Evolutionary conservation across 2,797 vertebrate genomes (phyloP), one percentile per base, ranked within the genome.

Genomic region (Sarcoramphus papa): DNA sequence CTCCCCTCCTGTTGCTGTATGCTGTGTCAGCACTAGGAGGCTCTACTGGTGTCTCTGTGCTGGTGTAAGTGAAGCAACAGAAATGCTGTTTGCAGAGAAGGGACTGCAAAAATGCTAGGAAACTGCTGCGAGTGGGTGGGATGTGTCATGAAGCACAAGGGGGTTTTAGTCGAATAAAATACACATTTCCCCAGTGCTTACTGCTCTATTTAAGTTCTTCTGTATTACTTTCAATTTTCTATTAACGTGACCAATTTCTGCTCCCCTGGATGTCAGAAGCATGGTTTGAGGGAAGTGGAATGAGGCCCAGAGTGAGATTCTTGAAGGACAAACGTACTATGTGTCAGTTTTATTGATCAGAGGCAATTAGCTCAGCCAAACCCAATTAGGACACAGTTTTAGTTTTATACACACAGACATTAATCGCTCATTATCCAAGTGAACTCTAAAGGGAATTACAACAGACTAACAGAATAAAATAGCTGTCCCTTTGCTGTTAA

Each of bases 281-380:
- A 20, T 51, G 43, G 69, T 95, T 93, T 75, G 74, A 92, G 59
- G 80, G 35, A 91, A 84, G 76, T 53, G 33, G 31, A 80, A 90
- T 89, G 77, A 88, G 62, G 88, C 68, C 31, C 73, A 60, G 59
- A 72, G 72, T 93, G 82, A 81, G 74, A 78, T 67, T 81, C 56
- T 91, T 95, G 88, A 96, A 95, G 60, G 91, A 76, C 79, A 91
- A 70, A 43, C 7, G 1, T 81, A 85, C 35, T 62, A 8, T 90
- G 35, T 87, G 91, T 92, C 83, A 83, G 67, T 87, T 92, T 85
- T 96, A 94, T 95, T 96, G 96, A 95, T 96, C 90, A 93, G 80
- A 96, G 68, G 53, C 81, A 92, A 93, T 96, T 96, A 96, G 85
- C 79, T 90, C 76, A 76, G 65, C 72, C 74, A 94, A 86, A 97